A percentile compares a stretch with the other conserved stretches of the same genome.
Evolutionary conservation across 2,113 vertebrate species (phyloP).

Genomic region (Tricholaema leucomelas): DNA sequence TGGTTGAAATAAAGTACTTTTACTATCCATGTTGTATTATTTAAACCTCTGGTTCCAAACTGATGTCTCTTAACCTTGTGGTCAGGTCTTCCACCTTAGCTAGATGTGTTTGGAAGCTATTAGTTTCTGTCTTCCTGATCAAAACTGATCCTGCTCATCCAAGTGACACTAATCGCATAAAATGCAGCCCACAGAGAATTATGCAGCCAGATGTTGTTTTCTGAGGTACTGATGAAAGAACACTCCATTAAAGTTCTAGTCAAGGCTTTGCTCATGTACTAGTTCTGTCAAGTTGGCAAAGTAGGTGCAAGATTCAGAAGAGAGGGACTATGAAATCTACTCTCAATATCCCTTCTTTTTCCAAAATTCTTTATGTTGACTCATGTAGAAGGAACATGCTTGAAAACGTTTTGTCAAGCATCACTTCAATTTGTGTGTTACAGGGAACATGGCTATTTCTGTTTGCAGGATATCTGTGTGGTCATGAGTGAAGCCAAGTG

Average conservation of each 20-base stretch:
- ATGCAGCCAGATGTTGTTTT: background rate
- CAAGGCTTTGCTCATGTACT: background rate
- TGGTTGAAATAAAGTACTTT: background rate
- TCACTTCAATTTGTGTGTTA: background rate
- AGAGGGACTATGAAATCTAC: background rate
- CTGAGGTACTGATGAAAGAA: background rate
- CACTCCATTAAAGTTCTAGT: background rate
- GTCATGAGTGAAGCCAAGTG: background rate
- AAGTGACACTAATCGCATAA: background rate
- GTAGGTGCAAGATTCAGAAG: background rate
- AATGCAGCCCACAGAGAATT: background rate
- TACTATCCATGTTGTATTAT: background rate
- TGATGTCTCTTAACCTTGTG: background rate
- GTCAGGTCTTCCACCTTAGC: fast-evolving
- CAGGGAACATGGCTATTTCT: background rate
- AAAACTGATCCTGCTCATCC: background rate
- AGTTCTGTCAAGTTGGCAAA: background rate
- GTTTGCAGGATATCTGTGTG: background rate
- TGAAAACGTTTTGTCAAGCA: background rate
- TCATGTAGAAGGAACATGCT: background rate
- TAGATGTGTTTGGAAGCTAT: background rate
- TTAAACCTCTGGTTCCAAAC: background rate
- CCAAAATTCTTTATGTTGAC: background rate
- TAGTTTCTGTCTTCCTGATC: background rate
- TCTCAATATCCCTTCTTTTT: background rate